Percentiles rank a stretch among this genome's conserved stretches.
Conservation (phyloP, 2,888 invertebrate species). For the Lycaena phlaeas region DNA sequence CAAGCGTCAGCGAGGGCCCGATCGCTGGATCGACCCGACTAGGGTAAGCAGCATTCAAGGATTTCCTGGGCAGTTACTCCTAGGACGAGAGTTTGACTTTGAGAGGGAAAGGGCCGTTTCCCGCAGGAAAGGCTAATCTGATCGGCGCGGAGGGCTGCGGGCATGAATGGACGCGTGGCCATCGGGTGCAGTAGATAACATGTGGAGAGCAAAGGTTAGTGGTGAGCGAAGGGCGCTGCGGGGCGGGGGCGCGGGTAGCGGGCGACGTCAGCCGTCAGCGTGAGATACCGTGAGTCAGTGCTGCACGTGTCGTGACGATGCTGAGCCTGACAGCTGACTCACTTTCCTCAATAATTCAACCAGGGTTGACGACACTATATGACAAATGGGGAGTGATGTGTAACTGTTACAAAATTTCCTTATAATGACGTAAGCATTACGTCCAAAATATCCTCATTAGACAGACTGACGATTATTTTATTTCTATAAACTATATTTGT, state of each 20-base stretch:
- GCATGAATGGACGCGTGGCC: constrained; percentile 19
- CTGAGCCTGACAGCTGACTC: constrained; percentile 53
- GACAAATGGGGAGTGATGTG: too few species aligned
- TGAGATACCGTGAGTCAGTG: constrained; percentile 48
- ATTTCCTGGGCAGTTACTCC: too few species aligned
- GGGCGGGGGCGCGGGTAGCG: too few species aligned
- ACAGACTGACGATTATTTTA: too few species aligned
- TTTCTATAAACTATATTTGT: too few species aligned
- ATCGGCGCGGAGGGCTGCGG: constrained; percentile 40
- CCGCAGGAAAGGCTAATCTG: constrained; percentile 60
- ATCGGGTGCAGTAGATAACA: constrained; percentile 27
- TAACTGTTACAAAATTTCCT: too few species aligned
- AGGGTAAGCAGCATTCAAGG: too few species aligned
- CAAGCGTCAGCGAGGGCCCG: too few species aligned
- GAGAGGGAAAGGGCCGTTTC: too few species aligned
- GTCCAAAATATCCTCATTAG: too few species aligned
- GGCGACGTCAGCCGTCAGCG: constrained; percentile 31
- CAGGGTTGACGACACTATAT: constrained; percentile 13
- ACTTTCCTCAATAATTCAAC: constrained; percentile 29
- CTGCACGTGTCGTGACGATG: constrained; percentile 58
- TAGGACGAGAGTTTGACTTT: constrained; percentile 25
- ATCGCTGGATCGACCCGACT: constrained; percentile 39
- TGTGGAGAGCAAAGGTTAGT: constrained; percentile 32
- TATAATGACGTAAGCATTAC: too few species aligned
- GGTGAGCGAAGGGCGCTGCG: constrained; percentile 15